Percentiles rank a stretch among this genome's conserved stretches.
phyloP scores from a whole-genome alignment of 2,113 vertebrate species.

The Micromys minutus region DNA sequence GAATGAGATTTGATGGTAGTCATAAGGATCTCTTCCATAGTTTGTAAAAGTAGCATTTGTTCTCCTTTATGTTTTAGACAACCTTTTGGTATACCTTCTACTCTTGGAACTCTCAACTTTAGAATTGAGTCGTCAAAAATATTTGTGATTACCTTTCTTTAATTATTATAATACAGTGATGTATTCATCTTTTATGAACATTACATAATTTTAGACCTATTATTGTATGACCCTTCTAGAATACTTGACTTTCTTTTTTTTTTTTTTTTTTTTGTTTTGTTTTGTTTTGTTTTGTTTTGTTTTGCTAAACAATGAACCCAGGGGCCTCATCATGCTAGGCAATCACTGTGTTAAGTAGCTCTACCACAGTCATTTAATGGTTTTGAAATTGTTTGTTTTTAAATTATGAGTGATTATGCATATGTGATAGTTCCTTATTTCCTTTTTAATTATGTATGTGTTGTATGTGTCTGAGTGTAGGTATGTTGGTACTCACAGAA shows the following conservation, averaged over 20 bases:
- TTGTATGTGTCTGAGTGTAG: not conserved
- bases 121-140: not conserved
- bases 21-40: not conserved
- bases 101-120: not conserved
- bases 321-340: not conserved
- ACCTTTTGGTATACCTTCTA: constrained; percentile 4
- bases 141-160: not conserved
- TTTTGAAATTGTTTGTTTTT: constrained; percentile 8
- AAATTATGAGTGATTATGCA: not conserved
- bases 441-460: not conserved
- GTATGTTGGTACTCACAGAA: too few species aligned
- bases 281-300: not conserved
- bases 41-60: constrained; percentile 30
- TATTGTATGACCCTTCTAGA: not conserved
- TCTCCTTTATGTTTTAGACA: constrained; percentile 11
- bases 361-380: not conserved
- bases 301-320: not conserved
- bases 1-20: too few species aligned
- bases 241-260: not conserved
- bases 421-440: not conserved
- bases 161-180: not conserved
- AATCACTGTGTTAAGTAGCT: not conserved
- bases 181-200: not conserved
- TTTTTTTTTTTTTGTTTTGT: too few species aligned
- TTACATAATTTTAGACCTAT: not conserved